Base-by-base conservation (phyloP, 30 jellyfish, hydroid and myxozoan species). In the Rhopilema esculentum region DNA sequence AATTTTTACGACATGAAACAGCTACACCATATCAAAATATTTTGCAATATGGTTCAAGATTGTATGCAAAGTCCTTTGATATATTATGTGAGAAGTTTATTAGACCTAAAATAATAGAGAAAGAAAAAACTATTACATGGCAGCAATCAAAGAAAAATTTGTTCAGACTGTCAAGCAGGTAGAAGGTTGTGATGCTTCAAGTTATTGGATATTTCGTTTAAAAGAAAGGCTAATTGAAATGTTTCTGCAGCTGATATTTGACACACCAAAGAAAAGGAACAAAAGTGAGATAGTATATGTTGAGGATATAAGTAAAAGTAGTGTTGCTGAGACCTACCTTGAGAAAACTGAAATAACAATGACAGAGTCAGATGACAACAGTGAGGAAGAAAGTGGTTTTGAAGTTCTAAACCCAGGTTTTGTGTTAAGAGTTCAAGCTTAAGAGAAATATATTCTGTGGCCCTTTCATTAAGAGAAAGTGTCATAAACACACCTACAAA, bases 211-310 rank as follows among this genome's bases (percentile, higher is more conserved):
- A 85, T 72, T 66, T 65, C 66, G 93, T 16, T 62, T 74, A 62
- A 85, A 85, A 62, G 71, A 64, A 0, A 23, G 90, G 19, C 57
- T 73, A 18, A 23, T 27, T 30, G 26, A 22, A 73, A 22, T 17
- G 12, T 85, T 30, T 74, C 93, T 90, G 18, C 93, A 85, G 83
- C 51, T 86, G 20, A 91, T 86, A 26, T 86, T 86, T 86, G 48
- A 23, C 50, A 69, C 88, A 8, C 93, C 87, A 51, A 72, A 30
- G 27, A 61, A 69, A 19, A 53, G 88, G 27, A 84, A 68, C 68
- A 28, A 29, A 22, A 84, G 93, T 84, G 93, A 84, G 51, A 69
- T 84, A n/a, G 93, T 84, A 19, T 84, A 69, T 49, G 87, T 31
- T 49, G 93, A 84, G 48, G 48, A 51, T 78, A 18, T 78, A 52